These are phyloP conservation scores for Xestoiulus laeticollis DNA, from an alignment of 2,888 invertebrate genomes.

Conservation along the genomic window DNA sequence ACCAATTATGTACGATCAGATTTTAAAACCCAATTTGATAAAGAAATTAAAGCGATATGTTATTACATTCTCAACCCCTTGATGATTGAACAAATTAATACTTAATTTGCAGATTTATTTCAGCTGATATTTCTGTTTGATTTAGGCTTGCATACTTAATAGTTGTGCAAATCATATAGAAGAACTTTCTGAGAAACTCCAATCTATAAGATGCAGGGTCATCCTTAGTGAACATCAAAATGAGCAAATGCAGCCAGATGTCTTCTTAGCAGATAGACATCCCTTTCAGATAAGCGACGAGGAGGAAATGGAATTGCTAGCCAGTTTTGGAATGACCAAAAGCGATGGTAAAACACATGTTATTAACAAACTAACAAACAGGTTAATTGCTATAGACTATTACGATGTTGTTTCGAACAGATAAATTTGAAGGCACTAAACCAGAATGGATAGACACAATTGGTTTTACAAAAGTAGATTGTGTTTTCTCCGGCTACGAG, in stretches of 20 bases:
- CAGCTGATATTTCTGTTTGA: neutral
- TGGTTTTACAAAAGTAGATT: neutral
- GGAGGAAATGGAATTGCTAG: slow-evolving; percentile 25
- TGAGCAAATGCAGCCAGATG: neutral
- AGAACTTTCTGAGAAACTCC: neutral
- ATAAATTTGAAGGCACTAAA: neutral
- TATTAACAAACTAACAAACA: too few relatives aligned
- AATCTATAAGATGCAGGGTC: neutral
- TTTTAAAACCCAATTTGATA: too few relatives aligned
- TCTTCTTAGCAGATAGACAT: neutral
- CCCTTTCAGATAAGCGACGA: slow-evolving; percentile 7
- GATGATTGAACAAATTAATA: too few relatives aligned
- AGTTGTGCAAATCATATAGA: slow-evolving; percentile 17
- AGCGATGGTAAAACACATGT: neutral
- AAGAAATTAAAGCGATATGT: too few relatives aligned
- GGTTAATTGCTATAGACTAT: too few relatives aligned
- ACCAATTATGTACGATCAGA: neutral
- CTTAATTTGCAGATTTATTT: too few relatives aligned
- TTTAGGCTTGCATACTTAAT: slow-evolving; percentile 2
- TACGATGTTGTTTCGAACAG: neutral
- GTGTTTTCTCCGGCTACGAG: neutral
- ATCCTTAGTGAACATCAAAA: neutral
- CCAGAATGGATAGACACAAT: neutral
- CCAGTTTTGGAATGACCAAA: slow-evolving; percentile 5
- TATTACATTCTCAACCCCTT: too few relatives aligned